phyloP scores from a whole-genome alignment of 2,113 vertebrate species.

The Phylloscopus whistleri region DNA sequence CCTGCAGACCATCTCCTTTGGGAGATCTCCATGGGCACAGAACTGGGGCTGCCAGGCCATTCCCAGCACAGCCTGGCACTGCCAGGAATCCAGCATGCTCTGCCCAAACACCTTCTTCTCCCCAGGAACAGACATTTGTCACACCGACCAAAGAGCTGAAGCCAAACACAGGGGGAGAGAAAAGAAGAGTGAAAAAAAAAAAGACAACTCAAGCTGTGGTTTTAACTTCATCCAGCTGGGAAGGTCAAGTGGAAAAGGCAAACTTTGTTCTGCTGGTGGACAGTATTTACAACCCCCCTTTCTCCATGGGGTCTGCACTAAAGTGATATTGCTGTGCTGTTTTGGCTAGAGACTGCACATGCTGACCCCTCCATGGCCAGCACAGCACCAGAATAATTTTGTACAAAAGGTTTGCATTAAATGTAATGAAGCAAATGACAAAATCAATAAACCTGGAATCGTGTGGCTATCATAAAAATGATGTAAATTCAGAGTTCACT shows the following conservation, averaged over 20 bases:
- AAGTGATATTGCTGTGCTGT: constrained; percentile 23
- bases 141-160: background rate
- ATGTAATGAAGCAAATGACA: constrained; percentile 78
- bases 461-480: constrained; percentile 78
- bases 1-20: background rate
- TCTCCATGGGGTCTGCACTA: constrained; percentile 39
- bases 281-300: constrained; percentile 7
- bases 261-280: constrained; percentile 46
- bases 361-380: constrained; percentile 50
- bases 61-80: background rate
- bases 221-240: constrained; percentile 37
- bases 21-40: background rate
- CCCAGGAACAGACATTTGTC: background rate
- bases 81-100: background rate
- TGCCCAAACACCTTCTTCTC: background rate
- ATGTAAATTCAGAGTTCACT: constrained; percentile 79
- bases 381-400: constrained; percentile 20
- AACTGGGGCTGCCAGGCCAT: background rate
- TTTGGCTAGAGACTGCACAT: constrained; percentile 27
- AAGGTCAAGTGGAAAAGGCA: constrained; percentile 19
- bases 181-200: background rate
- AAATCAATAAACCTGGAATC: constrained; percentile 80
- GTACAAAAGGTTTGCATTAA: constrained; percentile 67
- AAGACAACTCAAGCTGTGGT: background rate
- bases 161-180: background rate